Conservation (phyloP, 1,140 invertebrate genomes). For the Brachionus angularis region DNA sequence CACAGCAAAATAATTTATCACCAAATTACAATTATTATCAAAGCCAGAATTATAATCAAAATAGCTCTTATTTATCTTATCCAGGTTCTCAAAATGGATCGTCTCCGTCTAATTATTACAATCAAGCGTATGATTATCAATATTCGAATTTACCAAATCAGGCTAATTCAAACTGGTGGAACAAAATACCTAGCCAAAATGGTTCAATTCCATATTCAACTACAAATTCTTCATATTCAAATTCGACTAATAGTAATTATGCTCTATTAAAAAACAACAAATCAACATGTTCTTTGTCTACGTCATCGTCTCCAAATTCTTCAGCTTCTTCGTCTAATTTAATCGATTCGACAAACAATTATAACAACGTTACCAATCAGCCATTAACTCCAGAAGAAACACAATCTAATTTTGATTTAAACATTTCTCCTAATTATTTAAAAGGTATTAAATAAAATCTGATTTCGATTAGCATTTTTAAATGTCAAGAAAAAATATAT, state of each 20-base stretch:
- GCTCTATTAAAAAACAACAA: too few species aligned
- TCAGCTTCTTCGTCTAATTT: constrained; percentile 1
- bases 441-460: too few species aligned
- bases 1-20: too few species aligned
- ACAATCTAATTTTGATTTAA: constrained; percentile 7
- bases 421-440: not conserved
- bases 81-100: too few species aligned
- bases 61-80: too few species aligned
- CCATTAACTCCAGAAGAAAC: constrained; percentile 24
- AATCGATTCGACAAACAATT: not conserved
- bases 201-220: not conserved
- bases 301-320: constrained; percentile 23
- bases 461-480: too few species aligned
- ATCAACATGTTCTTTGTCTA: constrained; percentile 17
- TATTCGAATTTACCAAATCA: too few species aligned
- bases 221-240: constrained; percentile 18
- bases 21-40: too few species aligned
- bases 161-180: not conserved
- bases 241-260: too few species aligned
- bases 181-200: not conserved
- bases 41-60: too few species aligned
- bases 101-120: not conserved
- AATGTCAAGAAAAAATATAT: too few species aligned
- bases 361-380: not conserved
- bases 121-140: not conserved